Evolutionary conservation across 92 coral and sea anemone genomes (phyloP).

Genomic region (Ricordea florida): DNA sequence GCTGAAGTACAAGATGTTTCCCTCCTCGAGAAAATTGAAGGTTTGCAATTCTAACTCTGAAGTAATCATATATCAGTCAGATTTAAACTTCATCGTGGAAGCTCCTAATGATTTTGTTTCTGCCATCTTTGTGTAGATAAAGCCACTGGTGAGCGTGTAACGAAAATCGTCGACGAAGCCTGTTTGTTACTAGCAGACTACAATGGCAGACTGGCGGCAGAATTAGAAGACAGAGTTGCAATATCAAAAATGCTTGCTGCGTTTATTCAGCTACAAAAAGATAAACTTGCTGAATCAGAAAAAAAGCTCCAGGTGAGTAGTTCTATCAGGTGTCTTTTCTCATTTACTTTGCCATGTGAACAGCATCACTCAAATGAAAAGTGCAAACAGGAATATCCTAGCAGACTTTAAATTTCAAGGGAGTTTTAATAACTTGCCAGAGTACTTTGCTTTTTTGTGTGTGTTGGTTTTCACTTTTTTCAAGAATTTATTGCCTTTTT

Average conservation of each 20-base stretch:
- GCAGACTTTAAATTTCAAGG: no score
- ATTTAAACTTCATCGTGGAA: no score
- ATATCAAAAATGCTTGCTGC: conserved; percentile 91
- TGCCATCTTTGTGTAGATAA: no score
- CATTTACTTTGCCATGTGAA: no score
- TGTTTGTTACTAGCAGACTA: conserved; percentile 96
- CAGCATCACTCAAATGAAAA: no score
- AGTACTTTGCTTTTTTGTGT: no score
- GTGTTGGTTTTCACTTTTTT: no score
- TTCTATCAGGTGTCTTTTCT: no score
- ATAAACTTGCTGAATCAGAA: conserved; percentile 88
- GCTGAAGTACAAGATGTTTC: conserved; percentile 98
- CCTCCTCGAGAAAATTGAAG: conserved; percentile 91
- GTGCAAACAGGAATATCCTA: no score
- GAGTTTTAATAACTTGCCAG: no score
- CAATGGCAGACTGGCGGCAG: conserved; percentile 96
- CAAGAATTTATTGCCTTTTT: no score
- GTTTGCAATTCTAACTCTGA: conserved; percentile 12
- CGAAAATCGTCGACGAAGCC: conserved; percentile 94
- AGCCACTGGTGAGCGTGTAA: conserved; percentile 89
- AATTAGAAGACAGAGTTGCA: conserved; percentile 87
- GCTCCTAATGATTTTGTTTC: no score
- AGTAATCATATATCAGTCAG: not conserved
- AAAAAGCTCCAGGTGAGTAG: conserved; percentile 86
- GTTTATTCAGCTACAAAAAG: conserved; percentile 85